These are phyloP conservation scores for Lymantria monacha DNA, from an alignment of 2,888 invertebrate genomes.

Conservation along the genomic window DNA sequence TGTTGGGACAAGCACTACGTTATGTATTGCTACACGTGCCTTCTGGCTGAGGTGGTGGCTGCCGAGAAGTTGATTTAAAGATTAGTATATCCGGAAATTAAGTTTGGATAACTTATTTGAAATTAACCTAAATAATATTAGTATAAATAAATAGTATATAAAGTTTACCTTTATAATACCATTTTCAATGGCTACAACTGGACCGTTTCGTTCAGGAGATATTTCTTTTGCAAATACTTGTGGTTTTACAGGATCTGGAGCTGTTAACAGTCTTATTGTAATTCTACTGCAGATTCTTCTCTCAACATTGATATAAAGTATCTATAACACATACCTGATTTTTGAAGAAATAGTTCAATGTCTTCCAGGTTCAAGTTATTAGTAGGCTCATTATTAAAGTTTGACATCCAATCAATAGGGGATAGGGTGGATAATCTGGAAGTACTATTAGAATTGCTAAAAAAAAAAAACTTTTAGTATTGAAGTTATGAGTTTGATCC, in stretches of 20 bases:
- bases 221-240: conserved; percentile 23
- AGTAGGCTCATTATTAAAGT: conserved; percentile 57
- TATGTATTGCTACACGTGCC: no score
- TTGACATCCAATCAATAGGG: conserved; percentile 61
- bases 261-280: conserved; percentile 23
- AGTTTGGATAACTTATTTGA: no score
- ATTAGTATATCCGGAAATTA: no score
- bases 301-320: not conserved
- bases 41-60: no score
- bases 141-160: no score
- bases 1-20: no score
- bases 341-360: conserved; percentile 70
- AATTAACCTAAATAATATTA: no score
- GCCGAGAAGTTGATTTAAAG: no score
- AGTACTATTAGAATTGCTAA: conserved; percentile 47
- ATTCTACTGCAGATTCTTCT: not conserved
- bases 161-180: conserved; percentile 67
- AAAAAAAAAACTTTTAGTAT: not conserved
- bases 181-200: conserved; percentile 74
- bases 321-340: conserved; percentile 46
- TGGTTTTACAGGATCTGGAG: conserved; percentile 25
- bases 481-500: no score
- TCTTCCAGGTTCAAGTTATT: conserved; percentile 66
- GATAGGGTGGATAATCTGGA: conserved; percentile 62
- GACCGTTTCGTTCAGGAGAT: conserved; percentile 51